A percentile compares a stretch with the other conserved stretches of the same genome.
These are phyloP conservation scores for Drosophila takahashii DNA, from an alignment of 1,140 invertebrate genomes.

Conservation along the genomic window DNA sequence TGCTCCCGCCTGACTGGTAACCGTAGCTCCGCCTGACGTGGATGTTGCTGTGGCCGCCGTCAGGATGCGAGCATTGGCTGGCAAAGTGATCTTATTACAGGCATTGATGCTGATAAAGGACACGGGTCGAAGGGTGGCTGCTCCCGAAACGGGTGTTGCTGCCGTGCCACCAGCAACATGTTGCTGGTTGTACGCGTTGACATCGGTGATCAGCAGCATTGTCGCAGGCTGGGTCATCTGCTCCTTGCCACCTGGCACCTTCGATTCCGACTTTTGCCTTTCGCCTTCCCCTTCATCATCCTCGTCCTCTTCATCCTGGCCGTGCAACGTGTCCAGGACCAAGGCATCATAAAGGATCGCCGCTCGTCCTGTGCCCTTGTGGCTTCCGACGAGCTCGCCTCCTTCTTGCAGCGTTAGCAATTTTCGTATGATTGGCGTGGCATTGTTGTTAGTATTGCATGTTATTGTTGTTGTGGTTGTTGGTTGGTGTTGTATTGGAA, in stretches of 20 bases:
- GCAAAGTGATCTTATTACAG: conserved; percentile 77
- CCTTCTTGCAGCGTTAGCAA: conserved; percentile 68
- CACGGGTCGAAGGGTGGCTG: conserved; percentile 62
- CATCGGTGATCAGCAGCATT: conserved; percentile 76
- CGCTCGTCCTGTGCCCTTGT: conserved; percentile 69
- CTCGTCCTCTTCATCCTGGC: conserved; percentile 58
- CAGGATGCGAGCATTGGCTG: conserved; percentile 77
- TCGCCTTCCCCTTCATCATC: conserved; percentile 9
- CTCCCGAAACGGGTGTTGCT: conserved; percentile 28
- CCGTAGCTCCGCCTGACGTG: conserved; percentile 11
- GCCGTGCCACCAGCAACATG: conserved; percentile 45
- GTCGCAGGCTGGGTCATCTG: conserved; percentile 58
- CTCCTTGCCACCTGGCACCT: conserved; percentile 17
- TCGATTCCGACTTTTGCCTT: conserved; percentile 5
- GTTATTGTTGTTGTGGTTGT: conserved; percentile 38
- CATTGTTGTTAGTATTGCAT: conserved; percentile 48
- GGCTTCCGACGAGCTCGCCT: conserved; percentile 4
- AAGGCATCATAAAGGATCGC: conserved; percentile 76
- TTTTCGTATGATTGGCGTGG: conserved; percentile 74
- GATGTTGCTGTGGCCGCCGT: conserved; percentile 49
- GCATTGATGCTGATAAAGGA: conserved; percentile 81
- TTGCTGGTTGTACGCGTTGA: conserved; percentile 75
- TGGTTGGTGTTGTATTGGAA: conserved; percentile 49
- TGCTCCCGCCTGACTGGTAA: conserved; percentile 28
- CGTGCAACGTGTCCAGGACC: conserved; percentile 74